Evolutionary conservation across 2,797 vertebrate genomes (phyloP).

Genomic region (Takifugu ocellatus): DNA sequence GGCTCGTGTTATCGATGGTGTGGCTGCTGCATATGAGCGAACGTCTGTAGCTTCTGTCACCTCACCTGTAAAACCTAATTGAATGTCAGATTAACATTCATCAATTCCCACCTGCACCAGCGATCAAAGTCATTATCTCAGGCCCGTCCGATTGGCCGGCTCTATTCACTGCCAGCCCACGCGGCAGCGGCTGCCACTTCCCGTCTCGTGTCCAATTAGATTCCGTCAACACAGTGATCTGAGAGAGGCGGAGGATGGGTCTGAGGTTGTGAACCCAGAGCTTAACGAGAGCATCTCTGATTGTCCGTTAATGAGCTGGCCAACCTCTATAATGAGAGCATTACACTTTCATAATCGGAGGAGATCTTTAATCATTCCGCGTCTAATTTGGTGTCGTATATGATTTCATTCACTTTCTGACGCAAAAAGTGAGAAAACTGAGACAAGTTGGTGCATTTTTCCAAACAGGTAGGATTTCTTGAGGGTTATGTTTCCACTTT

Average conservation of each 20-base stretch:
- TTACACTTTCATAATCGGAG: conserved; percentile 45
- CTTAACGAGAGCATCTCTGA: conserved; percentile 31
- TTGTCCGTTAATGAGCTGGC: conserved; percentile 13
- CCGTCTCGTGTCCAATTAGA: conserved; percentile 50
- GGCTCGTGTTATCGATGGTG: not conserved
- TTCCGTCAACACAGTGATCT: not conserved
- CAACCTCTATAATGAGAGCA: conserved; percentile 50
- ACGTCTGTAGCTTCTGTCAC: conserved; percentile 5
- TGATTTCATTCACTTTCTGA: conserved; percentile 38
- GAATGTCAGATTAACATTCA: conserved; percentile 55
- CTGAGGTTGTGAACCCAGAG: conserved; percentile 1
- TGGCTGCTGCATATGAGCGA: not conserved
- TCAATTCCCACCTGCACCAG: conserved; percentile 52
- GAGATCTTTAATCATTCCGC: conserved; percentile 58
- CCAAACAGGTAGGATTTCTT: too few relatives aligned
- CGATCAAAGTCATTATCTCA: conserved; percentile 28
- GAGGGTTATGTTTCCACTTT: too few relatives aligned
- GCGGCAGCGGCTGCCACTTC: conserved; percentile 48
- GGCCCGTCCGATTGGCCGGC: conserved; percentile 50
- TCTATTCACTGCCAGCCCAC: conserved; percentile 32
- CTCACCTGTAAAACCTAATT: conserved; percentile 40
- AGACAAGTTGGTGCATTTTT: too few relatives aligned
- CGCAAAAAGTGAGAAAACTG: not conserved
- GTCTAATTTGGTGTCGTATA: conserved; percentile 49
- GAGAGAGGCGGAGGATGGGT: not conserved